phyloP scores from a whole-genome alignment of 2,113 vertebrate genomes.

The Formicarius rufipectus region DNA sequence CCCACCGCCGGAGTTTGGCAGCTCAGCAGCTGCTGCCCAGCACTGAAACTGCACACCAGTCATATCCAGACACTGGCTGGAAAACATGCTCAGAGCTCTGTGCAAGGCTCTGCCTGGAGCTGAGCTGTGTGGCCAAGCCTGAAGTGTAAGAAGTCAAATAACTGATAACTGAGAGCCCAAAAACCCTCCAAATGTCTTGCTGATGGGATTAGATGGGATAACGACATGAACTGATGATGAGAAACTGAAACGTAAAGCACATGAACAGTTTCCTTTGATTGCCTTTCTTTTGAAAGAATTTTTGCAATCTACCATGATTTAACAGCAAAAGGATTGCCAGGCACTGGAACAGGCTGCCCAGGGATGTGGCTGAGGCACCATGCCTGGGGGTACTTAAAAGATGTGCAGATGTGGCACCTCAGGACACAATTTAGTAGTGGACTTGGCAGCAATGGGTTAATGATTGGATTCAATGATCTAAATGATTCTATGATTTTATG shows the following conservation, averaged over 20 bases:
- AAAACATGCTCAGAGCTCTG: neutral
- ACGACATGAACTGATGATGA: neutral
- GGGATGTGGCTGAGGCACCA: neutral
- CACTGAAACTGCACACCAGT: neutral
- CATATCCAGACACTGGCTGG: accelerated
- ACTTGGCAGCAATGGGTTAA: neutral
- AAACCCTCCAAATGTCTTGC: neutral
- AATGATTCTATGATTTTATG: neutral
- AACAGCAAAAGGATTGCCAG: neutral
- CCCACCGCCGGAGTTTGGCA: neutral
- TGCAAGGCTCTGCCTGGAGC: neutral
- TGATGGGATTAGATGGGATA: neutral
- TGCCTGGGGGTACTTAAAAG: neutral
- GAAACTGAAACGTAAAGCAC: neutral
- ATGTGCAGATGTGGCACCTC: neutral
- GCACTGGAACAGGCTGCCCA: neutral
- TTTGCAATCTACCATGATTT: neutral
- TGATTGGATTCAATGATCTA: neutral
- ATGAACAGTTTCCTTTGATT: neutral
- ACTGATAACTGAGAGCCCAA: neutral
- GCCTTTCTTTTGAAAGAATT: neutral
- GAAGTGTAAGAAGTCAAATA: neutral
- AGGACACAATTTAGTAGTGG: neutral
- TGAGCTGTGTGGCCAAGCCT: neutral
- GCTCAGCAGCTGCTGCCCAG: neutral